These are phyloP conservation scores for Thereva unica DNA, from an alignment of 2,888 invertebrate genomes.

Conservation along the genomic window DNA sequence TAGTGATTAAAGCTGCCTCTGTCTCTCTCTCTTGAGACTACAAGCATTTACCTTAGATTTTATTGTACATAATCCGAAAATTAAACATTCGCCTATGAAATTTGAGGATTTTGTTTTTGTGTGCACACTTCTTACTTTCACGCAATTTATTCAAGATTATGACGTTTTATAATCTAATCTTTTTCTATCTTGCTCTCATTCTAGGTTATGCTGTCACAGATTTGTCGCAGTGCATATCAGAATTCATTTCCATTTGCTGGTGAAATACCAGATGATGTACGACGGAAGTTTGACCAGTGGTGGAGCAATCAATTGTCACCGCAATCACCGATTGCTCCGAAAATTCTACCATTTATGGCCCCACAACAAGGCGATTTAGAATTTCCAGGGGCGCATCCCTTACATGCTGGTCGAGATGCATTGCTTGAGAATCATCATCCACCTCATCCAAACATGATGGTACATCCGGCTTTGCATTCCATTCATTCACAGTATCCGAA, in stretches of 20 bases:
- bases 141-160: no score
- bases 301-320: slow-evolving; percentile 77
- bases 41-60: no score
- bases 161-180: not conserved
- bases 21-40: no score
- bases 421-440: slow-evolving; percentile 48
- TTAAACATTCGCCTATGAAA: no score
- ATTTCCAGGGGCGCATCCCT: slow-evolving; percentile 59
- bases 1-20: no score
- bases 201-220: slow-evolving; percentile 79
- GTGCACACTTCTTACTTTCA: not conserved
- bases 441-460: slow-evolving; percentile 52
- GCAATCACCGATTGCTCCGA: slow-evolving; percentile 60
- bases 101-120: no score
- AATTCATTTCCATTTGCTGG: slow-evolving; percentile 68
- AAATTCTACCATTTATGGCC: slow-evolving; percentile 59
- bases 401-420: slow-evolving; percentile 40
- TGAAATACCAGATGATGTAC: slow-evolving; percentile 81
- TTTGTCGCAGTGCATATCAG: slow-evolving; percentile 77
- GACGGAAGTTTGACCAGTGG: slow-evolving; percentile 91
- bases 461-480: slow-evolving; percentile 76
- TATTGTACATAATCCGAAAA: no score
- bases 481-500: slow-evolving; percentile 66
- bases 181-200: slow-evolving; percentile 45
- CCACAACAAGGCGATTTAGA: slow-evolving; percentile 54